Evolutionary conservation across 2,888 invertebrate species (phyloP), one percentile per base, ranked within the genome.

Genomic region (Sinelater perroti): DNA sequence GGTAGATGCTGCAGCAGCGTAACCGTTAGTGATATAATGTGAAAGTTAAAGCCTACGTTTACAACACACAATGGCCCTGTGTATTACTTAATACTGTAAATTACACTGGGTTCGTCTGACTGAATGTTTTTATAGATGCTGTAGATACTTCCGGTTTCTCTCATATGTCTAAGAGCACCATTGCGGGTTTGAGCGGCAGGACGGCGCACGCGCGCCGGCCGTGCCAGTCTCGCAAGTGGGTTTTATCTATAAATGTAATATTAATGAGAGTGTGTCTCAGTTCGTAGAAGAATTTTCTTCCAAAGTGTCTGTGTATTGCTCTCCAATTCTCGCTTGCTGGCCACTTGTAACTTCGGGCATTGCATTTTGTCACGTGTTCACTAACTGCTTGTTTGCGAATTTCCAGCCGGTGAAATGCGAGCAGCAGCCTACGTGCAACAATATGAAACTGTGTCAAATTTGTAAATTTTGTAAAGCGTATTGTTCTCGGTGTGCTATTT

Each of bases 241-340:
- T 52, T 40, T 44, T 20, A 50, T 24, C 33, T 26, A 31, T 52
- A 42, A 40, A 40, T 44, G 40, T 52, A 52, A 40, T 52, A 31
- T 40, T 45, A 53, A 53, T 53, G 53, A 53, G 53, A 53, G 17
- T 53, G 24, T 53, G 21, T 53, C 53, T 53, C 53, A 53, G 45
- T 53, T 52, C 59, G 67, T 69, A 69, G 67, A 65, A 69, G 66
- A 66, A 64, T 67, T 69, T 66, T 66, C 68, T 68, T 69, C 68
- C 66, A 20, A 50, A 44, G 49, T 52, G 28, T 42, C 31, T 52
- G 42, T 42, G 14, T 40, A 40, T 40, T 40, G 24, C 40, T 40
- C 40, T 30, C 35, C 21, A 38, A 20, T 40, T 40, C 40, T n/a
- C n/a, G n/a, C n/a, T n/a, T 24, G 40, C 40, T 36, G 40, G 50